These are phyloP conservation scores for Cataglyphis albicans DNA, from an alignment of 2,888 invertebrate genomes.

Conservation along the genomic window DNA sequence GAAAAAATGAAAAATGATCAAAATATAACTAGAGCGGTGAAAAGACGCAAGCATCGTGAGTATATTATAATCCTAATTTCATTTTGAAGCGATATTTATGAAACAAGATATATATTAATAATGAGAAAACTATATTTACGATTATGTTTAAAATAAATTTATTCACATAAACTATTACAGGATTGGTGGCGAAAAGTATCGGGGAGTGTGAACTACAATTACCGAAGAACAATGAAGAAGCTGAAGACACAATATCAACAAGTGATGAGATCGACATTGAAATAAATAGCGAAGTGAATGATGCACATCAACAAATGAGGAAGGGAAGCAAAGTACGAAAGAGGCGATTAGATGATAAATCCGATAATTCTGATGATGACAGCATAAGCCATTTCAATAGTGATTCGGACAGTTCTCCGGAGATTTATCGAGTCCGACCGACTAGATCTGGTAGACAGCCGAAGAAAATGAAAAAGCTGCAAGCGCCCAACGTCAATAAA, in stretches of 20 bases:
- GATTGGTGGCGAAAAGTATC: constrained; percentile 72
- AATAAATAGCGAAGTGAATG: constrained; percentile 28
- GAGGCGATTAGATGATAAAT: background rate
- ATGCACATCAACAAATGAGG: constrained; percentile 24
- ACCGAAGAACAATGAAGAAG: constrained; percentile 62
- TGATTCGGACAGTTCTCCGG: constrained; percentile 77
- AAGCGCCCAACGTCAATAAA: constrained; percentile 76
- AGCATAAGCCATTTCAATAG: constrained; percentile 55
- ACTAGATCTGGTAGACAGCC: constrained; percentile 86
- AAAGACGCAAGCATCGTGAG: constrained; percentile 68
- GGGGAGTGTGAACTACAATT: constrained; percentile 82
- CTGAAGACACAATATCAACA: constrained; percentile 46
- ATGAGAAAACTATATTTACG: constrained; percentile 8
- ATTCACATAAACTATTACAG: constrained; percentile 60
- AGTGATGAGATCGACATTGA: background rate
- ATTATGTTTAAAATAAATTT: constrained; percentile 3
- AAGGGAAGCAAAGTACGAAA: constrained; percentile 60
- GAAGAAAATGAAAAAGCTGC: constrained; percentile 82
- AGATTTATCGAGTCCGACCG: constrained; percentile 83
- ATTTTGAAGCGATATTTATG: background rate
- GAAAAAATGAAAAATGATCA: constrained; percentile 50
- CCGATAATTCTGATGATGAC: constrained; percentile 63
- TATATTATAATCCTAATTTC: constrained; percentile 25
- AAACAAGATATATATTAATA: background rate
- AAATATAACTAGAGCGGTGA: background rate